Base-by-base conservation (phyloP, 2,888 invertebrate species). In the Drosophila anomelani region DNA sequence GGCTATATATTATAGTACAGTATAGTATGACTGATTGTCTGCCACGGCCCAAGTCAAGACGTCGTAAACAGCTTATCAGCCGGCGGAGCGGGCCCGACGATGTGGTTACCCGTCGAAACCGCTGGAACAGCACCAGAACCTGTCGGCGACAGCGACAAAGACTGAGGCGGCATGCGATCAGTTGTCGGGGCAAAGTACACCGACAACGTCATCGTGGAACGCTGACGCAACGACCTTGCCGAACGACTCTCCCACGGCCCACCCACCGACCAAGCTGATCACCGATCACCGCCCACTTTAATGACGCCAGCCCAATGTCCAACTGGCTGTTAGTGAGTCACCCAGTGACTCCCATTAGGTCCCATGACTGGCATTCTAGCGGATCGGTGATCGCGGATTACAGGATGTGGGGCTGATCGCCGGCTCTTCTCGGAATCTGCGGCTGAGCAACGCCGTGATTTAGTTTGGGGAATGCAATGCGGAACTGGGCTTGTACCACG, bases 21-120 rank as follows among this genome's bases (percentile, higher is more conserved):
- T 29, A 41, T 39, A 47, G 64, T 64, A 84, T 84, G 86, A 84
- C 84, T 86, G 84, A 86, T 80, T 86, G 82, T 82, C 82, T 82
- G 78, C 63, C 78, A 46, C 43, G 60, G 58, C 43, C 36, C 54
- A 60, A 55, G 77, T 26, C 54, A 64, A 57, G 77, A 57, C 59
- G 47, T 38, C 32, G 57, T 46, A 41, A 62, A 55, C 54, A 47
- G 51, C 79, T 86, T 88, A 84, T 88, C 83, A 78, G 77, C 39
- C 26, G n/a, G 29, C 26, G 32, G 53, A 53, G 34, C 34, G 53
- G 20, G 23, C 23, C 17, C 38, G 26, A 41, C 43, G 44, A 43
- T 43, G 55, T 61, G 67, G 51, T 67, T 67, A 67, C 38, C 67
- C 67, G 67, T 67, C 46, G 67, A 67, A 67, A 34, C 5, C 67